phyloP scores from a whole-genome alignment of 30 jellyfish, hydroid and myxozoan genomes.

The Hydractinia echinata region DNA sequence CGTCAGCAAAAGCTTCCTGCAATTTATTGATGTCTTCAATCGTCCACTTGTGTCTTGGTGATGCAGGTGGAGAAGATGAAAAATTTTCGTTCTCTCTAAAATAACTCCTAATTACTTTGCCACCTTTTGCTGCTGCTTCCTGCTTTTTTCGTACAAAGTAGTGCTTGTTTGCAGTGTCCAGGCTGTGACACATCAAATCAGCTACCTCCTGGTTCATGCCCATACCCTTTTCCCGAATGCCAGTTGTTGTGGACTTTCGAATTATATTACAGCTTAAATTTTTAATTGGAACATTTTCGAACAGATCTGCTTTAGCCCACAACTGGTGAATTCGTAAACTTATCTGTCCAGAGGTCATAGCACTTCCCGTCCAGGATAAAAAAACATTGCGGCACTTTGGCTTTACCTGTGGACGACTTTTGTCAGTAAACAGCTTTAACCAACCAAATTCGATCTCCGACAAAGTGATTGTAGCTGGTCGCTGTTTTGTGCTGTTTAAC shows the following conservation, averaged over 20 bases:
- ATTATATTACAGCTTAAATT: background rate
- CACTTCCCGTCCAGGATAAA: background rate
- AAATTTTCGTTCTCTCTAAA: background rate
- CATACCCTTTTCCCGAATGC: background rate
- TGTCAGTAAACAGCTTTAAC: background rate
- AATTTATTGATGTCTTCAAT: background rate
- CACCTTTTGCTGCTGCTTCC: background rate
- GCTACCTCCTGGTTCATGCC: background rate
- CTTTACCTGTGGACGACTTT: background rate
- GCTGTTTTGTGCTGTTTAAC: background rate
- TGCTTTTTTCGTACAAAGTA: background rate
- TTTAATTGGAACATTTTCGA: background rate
- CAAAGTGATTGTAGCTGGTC: too few relatives aligned
- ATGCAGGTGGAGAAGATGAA: background rate
- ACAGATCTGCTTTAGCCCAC: background rate
- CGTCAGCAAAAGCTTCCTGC: background rate
- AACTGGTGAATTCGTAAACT: slow-evolving; percentile 8
- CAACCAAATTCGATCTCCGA: background rate
- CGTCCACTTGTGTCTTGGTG: background rate
- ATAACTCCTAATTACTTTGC: background rate
- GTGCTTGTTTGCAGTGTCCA: background rate
- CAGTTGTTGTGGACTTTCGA: slow-evolving; percentile 1
- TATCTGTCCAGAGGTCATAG: background rate
- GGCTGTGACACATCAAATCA: slow-evolving; percentile 4
- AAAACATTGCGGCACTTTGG: background rate